A percentile compares a stretch with the other conserved stretches of the same genome.
These are phyloP conservation scores for Zootoca vivipara DNA, from an alignment of 2,113 vertebrate genomes.

Conservation along the genomic window DNA sequence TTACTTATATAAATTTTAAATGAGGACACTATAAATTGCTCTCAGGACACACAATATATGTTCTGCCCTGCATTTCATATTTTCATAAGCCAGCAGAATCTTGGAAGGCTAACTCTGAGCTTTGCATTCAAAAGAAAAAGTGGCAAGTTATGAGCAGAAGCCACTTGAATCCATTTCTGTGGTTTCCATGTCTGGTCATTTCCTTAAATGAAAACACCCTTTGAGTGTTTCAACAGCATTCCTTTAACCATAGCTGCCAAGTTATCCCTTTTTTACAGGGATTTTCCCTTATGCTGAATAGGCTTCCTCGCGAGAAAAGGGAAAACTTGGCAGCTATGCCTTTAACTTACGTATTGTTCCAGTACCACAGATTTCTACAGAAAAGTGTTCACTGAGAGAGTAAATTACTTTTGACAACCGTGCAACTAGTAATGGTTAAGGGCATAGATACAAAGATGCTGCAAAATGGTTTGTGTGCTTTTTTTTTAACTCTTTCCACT, in stretches of 20 bases:
- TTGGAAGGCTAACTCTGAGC: neutral
- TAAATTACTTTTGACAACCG: neutral
- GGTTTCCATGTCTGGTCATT: neutral
- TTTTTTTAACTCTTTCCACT: neutral
- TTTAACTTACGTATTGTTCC: neutral
- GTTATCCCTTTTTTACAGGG: no score
- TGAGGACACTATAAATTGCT: conserved; percentile 20
- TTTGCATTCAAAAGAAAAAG: conserved; percentile 11
- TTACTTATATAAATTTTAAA: conserved; percentile 25
- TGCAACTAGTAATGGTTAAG: no score
- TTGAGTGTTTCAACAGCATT: neutral
- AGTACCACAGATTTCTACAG: neutral
- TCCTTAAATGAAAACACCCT: neutral
- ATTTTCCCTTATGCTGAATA: no score
- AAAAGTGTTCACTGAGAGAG: neutral
- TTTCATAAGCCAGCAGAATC: conserved; percentile 1
- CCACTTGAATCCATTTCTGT: neutral
- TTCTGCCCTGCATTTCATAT: neutral
- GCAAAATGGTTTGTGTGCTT: neutral
- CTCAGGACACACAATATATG: conserved; percentile 8
- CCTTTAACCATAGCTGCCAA: no score
- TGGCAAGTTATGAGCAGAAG: neutral
- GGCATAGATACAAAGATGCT: neutral
- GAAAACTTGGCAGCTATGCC: no score
- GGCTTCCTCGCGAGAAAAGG: no score